Percentiles rank a stretch among this genome's conserved stretches.
Conservation (phyloP, 2,113 vertebrate genomes). For the Sapajus apella region DNA sequence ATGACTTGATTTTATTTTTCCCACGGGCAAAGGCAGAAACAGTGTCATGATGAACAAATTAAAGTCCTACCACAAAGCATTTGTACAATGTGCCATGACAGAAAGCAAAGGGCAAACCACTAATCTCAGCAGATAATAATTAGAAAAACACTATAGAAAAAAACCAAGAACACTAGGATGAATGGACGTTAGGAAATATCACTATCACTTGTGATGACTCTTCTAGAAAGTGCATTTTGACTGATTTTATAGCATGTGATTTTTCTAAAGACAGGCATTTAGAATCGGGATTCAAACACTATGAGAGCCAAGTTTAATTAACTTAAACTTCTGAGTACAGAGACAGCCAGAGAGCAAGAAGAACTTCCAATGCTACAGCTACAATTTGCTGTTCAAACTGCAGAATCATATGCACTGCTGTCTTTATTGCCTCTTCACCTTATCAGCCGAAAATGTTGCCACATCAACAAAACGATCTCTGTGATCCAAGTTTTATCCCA, state of each 20-base stretch:
- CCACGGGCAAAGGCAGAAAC: constrained; percentile 79
- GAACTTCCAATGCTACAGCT: background rate
- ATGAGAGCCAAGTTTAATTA: constrained; percentile 72
- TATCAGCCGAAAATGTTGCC: constrained; percentile 39
- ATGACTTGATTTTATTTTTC: constrained; percentile 81
- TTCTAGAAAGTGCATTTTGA: constrained; percentile 57
- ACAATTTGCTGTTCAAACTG: constrained; percentile 37
- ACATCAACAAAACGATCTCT: constrained; percentile 38
- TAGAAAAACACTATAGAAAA: background rate
- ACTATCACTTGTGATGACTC: constrained; percentile 46
- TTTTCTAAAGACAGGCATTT: constrained; percentile 64
- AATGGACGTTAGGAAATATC: constrained; percentile 53
- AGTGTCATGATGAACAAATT: constrained; percentile 73
- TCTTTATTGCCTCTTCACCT: constrained; percentile 21
- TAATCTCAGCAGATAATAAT: constrained; percentile 59
- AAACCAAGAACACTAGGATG: background rate
- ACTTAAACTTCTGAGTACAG: constrained; percentile 62
- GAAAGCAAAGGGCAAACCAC: constrained; percentile 73
- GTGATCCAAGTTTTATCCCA: constrained; percentile 1
- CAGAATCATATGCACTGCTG: background rate
- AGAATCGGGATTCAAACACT: constrained; percentile 56
- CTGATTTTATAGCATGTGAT: constrained; percentile 66
- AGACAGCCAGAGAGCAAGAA: constrained; percentile 50
- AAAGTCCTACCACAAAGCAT: constrained; percentile 69
- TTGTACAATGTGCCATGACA: constrained; percentile 67